These are phyloP conservation scores for Naja naja DNA, from an alignment of 2,113 vertebrate genomes.

Conservation along the genomic window DNA sequence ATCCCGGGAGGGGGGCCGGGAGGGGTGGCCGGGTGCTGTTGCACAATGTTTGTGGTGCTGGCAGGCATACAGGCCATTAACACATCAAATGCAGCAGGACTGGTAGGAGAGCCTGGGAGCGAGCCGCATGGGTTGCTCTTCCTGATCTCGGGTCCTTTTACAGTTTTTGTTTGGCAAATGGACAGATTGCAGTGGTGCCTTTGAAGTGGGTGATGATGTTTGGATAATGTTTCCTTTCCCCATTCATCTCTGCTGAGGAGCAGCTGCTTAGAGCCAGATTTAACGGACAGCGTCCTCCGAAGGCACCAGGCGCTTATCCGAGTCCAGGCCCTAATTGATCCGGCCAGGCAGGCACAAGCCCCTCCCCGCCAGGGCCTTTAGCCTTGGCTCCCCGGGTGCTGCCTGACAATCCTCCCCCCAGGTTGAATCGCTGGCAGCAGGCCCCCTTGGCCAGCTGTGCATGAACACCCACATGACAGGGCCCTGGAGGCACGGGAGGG, in stretches of 20 bases:
- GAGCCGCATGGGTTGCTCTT: conserved; percentile 62
- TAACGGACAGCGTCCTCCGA: background rate
- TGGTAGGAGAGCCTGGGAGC: conserved; percentile 62
- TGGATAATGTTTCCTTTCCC: conserved; percentile 73
- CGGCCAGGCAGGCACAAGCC: background rate
- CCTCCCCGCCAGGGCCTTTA: fast-evolving
- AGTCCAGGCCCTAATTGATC: background rate
- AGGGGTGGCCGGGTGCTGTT: conserved; percentile 39
- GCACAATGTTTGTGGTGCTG: conserved; percentile 46
- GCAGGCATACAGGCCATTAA: conserved; percentile 45
- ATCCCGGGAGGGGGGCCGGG: background rate
- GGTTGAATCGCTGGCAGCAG: background rate
- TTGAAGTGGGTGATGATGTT: conserved; percentile 72
- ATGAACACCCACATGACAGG: background rate
- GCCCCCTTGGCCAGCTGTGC: background rate
- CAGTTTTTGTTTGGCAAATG: conserved; percentile 64
- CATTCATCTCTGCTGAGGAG: conserved; percentile 67
- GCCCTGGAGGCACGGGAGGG: background rate
- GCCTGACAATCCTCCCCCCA: background rate
- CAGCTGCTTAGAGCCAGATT: conserved; percentile 44
- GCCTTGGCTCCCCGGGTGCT: background rate
- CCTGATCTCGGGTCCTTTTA: conserved; percentile 60
- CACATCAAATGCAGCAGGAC: conserved; percentile 61
- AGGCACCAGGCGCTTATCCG: background rate
- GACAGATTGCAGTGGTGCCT: conserved; percentile 66